phyloP scores from a whole-genome alignment of 2,113 vertebrate genomes.

The Bombycilla garrulus region DNA sequence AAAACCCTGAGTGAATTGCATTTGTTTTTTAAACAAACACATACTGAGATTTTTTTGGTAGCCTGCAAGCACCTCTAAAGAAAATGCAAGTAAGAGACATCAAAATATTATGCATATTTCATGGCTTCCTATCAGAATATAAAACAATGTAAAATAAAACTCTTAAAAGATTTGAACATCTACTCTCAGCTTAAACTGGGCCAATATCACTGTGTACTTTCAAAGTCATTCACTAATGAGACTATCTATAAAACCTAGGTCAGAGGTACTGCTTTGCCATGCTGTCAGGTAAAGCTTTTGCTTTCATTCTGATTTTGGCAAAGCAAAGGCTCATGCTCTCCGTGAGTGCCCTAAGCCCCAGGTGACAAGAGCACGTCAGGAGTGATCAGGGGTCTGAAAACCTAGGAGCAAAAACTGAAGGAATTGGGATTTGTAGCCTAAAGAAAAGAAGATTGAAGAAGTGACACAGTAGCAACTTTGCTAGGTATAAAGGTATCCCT shows the following conservation, averaged over 20 bases:
- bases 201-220: neutral
- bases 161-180: neutral
- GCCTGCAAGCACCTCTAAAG: neutral
- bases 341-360: neutral
- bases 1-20: conserved; percentile 53
- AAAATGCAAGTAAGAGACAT: neutral
- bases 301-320: neutral
- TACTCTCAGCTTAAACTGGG: neutral
- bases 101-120: conserved; percentile 57
- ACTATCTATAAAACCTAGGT: neutral
- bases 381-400: neutral
- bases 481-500: neutral
- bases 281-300: neutral
- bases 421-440: neutral
- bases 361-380: neutral
- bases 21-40: conserved; percentile 48
- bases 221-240: neutral
- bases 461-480: neutral
- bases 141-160: neutral
- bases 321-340: neutral
- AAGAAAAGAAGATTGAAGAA: neutral
- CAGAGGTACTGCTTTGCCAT: neutral
- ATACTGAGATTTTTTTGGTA: neutral
- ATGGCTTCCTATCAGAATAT: conserved; percentile 8
- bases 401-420: neutral